phyloP scores from a whole-genome alignment of 2,113 vertebrate genomes.

The Neoarius graeffei region DNA sequence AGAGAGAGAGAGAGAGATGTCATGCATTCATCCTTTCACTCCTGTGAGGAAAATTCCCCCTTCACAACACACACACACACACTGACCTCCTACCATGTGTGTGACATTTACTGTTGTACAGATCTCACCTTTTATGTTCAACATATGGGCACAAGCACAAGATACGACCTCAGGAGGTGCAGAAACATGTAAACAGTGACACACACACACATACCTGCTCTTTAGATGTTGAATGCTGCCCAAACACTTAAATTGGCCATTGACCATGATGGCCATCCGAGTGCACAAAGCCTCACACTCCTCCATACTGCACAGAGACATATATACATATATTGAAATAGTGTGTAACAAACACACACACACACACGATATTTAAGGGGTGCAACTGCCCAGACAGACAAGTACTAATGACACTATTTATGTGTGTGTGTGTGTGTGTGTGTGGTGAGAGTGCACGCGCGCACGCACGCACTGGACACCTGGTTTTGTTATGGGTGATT shows the following conservation, averaged over 20 bases:
- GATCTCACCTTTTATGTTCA: not conserved
- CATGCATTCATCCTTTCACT: conserved; percentile 38
- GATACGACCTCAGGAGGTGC: not conserved
- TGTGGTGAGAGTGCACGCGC: conserved; percentile 4
- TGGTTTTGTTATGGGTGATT: conserved; percentile 40
- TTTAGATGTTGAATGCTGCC: conserved; percentile 46
- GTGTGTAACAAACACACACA: conserved; percentile 8
- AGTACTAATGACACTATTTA: conserved; percentile 17
- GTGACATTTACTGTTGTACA: conserved; percentile 3
- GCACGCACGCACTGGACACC: not conserved
- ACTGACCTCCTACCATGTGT: not conserved
- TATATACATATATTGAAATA: not conserved
- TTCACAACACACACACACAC: not conserved
- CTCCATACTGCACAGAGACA: conserved; percentile 42
- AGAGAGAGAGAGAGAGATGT: conserved; percentile 9
- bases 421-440: conserved; percentile 26
- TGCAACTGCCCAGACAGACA: conserved; percentile 18
- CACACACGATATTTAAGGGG: not conserved
- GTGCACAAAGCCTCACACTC: conserved; percentile 47
- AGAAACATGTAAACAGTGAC: not conserved
- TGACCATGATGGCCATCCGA: conserved; percentile 50
- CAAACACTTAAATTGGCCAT: conserved; percentile 41
- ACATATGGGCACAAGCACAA: conserved; percentile 14
- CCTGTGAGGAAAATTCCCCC: not conserved
- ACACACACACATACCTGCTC: conserved; percentile 27